Percentiles rank a stretch among this genome's conserved stretches.
phyloP scores from a whole-genome alignment of 2,888 invertebrate genomes.

The Temnothorax ravouxi region DNA sequence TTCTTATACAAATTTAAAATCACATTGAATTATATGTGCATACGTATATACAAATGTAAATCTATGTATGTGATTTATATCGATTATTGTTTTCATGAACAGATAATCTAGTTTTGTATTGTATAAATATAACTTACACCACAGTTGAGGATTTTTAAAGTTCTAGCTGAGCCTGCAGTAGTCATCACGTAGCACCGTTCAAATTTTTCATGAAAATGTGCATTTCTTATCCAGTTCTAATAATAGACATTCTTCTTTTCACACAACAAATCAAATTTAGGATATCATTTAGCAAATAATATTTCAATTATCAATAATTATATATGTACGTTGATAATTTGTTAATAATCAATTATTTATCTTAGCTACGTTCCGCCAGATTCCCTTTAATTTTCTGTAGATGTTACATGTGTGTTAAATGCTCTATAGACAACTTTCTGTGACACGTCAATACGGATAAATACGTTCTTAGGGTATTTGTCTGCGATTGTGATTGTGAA shows the following conservation, averaged over 20 bases:
- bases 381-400: slow-evolving; percentile 15
- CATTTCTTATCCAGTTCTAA: slow-evolving; percentile 17
- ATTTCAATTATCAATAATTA: slow-evolving; percentile 4
- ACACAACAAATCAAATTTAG: slow-evolving; percentile 10
- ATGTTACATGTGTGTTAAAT: slow-evolving; percentile 13
- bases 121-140: slow-evolving; percentile 81
- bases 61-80: slow-evolving; percentile 75
- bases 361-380: slow-evolving; percentile 5
- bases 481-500: slow-evolving; percentile 18
- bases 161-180: slow-evolving; percentile 72
- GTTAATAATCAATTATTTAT: slow-evolving; percentile 22
- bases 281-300: slow-evolving; percentile 29
- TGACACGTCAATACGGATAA: slow-evolving; percentile 5
- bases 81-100: slow-evolving; percentile 79
- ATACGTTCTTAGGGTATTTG: slow-evolving; percentile 19
- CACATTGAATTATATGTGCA: slow-evolving; percentile 71
- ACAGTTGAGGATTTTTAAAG: slow-evolving; percentile 74
- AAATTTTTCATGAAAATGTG: slow-evolving; percentile 26
- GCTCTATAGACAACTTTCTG: slow-evolving; percentile 6
- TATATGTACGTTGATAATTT: slow-evolving; percentile 12
- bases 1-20: slow-evolving; percentile 71
- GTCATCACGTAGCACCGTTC: slow-evolving; percentile 72
- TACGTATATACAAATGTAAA: slow-evolving; percentile 68
- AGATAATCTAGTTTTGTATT: slow-evolving; percentile 84
- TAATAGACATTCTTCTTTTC: neutral